Base-by-base conservation (phyloP, 2,797 vertebrate species). In the Kryptopterus vitreolus region DNA sequence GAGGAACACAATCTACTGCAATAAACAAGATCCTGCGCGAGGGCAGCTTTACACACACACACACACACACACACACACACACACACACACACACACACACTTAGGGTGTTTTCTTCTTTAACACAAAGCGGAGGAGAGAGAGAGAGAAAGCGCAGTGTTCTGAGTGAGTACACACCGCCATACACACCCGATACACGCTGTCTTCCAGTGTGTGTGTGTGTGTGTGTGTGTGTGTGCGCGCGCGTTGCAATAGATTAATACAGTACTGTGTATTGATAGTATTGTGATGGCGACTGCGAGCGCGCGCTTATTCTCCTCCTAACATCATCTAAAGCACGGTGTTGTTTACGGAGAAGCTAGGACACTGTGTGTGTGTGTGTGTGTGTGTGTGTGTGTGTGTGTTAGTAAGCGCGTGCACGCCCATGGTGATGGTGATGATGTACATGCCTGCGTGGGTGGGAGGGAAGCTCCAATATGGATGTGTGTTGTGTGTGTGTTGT, bases 381-480 rank as follows among this genome's bases (percentile, higher is more conserved):
- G 70, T 72, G 50, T 72, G 71, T 72, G 26, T 57, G 71, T 74
- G 71, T 38, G 50, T 65, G 62, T 29, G 50, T 57, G 76, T 69
- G 76, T 46, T 52, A 53, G 16, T 31, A 53, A 12, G 48, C 29
- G 65, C 13, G 77, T 43, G 35, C 35, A 33, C 52, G 71, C 80
- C 10, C 55, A 70, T 59, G 62, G 26, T 55, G 48, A 55, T 71
- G 48, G 50, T 70, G 72, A 59, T 59, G 79, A 80, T 77, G 77
- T 78, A 33, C 48, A 69, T 31, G 15, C 66, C 2, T 8, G 81
- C 73, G 35, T 78, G 71, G 83, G 80, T 81, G 80, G 77, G 84
- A 82, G 78, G 77, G 84, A 84, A 76, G 78, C 81, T 82, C 71
- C 82, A 84, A 84, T 66, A 87, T 87, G 86, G 86, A 82, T 79